These are phyloP conservation scores for Sciurus vulgaris DNA, from an alignment of 2,797 vertebrate genomes.

Conservation along the genomic window DNA sequence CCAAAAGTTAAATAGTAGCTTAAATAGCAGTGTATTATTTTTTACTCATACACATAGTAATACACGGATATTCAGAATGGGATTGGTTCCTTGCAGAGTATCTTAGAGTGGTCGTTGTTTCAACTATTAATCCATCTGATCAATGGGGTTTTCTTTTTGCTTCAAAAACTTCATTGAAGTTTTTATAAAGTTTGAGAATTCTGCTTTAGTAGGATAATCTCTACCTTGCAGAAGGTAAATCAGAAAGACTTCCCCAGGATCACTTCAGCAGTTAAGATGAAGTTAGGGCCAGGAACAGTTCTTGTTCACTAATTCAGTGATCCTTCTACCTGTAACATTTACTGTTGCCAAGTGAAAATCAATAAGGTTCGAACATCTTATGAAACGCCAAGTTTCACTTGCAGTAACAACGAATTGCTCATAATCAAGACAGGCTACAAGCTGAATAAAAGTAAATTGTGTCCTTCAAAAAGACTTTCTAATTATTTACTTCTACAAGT, in stretches of 20 bases:
- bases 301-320: background rate
- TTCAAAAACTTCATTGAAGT: background rate
- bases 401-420: background rate
- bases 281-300: background rate
- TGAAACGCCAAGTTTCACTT: background rate
- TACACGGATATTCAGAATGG: background rate
- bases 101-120: background rate
- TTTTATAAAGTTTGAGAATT: background rate
- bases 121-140: conserved; percentile 1
- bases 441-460: background rate
- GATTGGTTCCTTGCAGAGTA: background rate
- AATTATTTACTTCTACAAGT: background rate
- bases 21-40: background rate
- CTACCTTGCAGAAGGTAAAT: background rate
- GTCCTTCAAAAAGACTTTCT: background rate
- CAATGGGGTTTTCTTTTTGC: background rate
- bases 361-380: background rate
- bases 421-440: background rate
- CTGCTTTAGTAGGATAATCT: background rate
- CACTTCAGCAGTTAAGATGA: background rate
- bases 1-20: conserved; percentile 18
- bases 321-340: background rate
- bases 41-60: background rate
- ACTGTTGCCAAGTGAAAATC: background rate
- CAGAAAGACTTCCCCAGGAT: background rate